Evolutionary conservation across 2,113 vertebrate genomes (phyloP), one percentile per base, ranked within the genome.

Genomic region (Podarcis muralis): DNA sequence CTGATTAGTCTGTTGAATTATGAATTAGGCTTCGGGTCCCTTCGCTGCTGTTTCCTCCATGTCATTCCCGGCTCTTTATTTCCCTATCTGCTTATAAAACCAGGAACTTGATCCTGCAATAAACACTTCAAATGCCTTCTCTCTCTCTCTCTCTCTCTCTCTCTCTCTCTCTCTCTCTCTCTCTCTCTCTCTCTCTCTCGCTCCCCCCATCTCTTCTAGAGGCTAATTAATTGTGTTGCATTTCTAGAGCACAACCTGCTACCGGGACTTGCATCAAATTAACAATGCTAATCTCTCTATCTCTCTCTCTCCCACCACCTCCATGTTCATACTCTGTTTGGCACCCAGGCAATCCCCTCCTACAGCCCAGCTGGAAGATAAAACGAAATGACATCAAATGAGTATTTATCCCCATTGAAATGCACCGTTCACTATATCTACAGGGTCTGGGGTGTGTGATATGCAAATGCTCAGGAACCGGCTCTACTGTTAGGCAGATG

Each of bases 1-100:
- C 96, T 97, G 97, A 97, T 97, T 97, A 97, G 97, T 95, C 96
- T 96, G 96, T 84, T 97, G 97, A 97, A 97, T 97, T 97, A 97
- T 97, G 97, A 97, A 97, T 97, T 95, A 97, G 96, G 93, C 92
- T 96, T 88, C 91, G 93, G 96, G 96, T 97, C 97, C 96, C 97
- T 89, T 90, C 92, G 96, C 96, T 96, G 96, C 96, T 97, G 97
- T 97, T 97, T 96, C 92, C 91, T 95, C 93, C 95, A 90, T 97
- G 97, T 97, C 97, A 95, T 95, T 95, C 95, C 95, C 93, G 94
- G 94, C 95, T 90, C 96, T 97, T 97, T 96, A 97, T 97, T 97
- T 97, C 97, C 96, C 97, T 95, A 94, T 97, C 97, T 97, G 97
- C 97, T 97, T 96, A 96, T 96, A 97, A 97, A 97, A 96, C 95